Conservation (phyloP, 2,888 invertebrate genomes). For the Drosophila basisetae region DNA sequence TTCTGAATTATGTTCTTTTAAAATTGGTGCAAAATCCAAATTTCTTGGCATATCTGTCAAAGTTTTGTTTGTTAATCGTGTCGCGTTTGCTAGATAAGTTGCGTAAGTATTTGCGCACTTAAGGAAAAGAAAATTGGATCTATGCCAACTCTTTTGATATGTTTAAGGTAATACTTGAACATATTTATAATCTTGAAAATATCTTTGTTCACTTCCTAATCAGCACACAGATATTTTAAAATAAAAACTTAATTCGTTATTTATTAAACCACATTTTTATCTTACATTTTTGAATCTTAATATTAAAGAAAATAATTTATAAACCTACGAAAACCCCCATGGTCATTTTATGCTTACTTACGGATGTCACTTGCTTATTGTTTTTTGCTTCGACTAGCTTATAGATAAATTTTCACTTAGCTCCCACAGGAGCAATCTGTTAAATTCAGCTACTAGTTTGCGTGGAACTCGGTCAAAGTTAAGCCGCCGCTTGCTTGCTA, state of each 20-base stretch:
- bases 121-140: background rate
- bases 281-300: background rate
- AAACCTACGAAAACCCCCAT: background rate
- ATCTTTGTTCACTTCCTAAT: background rate
- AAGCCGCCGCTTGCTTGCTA: background rate
- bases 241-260: background rate
- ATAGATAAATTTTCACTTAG: conserved; percentile 1
- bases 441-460: conserved; percentile 8
- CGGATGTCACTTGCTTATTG: background rate
- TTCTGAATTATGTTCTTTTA: background rate
- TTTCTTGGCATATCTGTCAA: background rate
- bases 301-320: background rate
- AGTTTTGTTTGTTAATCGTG: background rate
- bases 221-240: background rate
- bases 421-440: conserved; percentile 8
- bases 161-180: no score
- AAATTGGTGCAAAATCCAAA: background rate
- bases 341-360: background rate
- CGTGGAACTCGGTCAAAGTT: conserved; percentile 18
- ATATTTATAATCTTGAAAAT: background rate
- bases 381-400: background rate
- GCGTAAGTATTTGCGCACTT: background rate
- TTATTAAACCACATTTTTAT: no score
- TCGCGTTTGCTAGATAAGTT: background rate
- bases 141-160: background rate